Conservation (phyloP, 1,140 invertebrate genomes). For the Polyergus mexicanus region DNA sequence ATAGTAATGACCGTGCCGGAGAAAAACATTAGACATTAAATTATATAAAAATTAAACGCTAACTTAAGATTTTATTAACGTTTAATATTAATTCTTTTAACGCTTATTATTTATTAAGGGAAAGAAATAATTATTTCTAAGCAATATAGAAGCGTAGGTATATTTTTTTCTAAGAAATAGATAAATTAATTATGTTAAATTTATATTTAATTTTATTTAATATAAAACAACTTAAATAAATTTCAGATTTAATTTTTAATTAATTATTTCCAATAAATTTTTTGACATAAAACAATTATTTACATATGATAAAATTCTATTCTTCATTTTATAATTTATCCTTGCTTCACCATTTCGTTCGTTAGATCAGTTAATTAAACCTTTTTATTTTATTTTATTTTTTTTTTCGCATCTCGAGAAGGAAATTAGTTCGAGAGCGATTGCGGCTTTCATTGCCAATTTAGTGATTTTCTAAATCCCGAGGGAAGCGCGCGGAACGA, state of each 20-base stretch:
- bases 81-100: neutral
- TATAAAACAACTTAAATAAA: neutral
- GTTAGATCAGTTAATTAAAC: neutral
- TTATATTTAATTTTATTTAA: neutral
- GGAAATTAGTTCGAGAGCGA: neutral
- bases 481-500: too few species aligned
- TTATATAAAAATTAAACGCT: neutral
- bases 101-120: neutral
- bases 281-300: neutral
- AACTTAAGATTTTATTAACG: too few species aligned
- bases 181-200: neutral
- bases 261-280: neutral
- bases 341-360: too few species aligned
- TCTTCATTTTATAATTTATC: slow-evolving; percentile 2
- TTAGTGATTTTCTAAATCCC: neutral
- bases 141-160: neutral
- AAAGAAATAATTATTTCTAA: neutral
- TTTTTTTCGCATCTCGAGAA: neutral
- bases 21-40: neutral
- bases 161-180: neutral
- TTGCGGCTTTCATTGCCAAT: neutral
- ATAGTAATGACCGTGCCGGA: neutral
- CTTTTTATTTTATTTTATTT: too few species aligned
- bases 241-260: too few species aligned
- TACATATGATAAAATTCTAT: neutral